phyloP scores from a whole-genome alignment of 1,140 invertebrate species.

The Achroia grisella region DNA sequence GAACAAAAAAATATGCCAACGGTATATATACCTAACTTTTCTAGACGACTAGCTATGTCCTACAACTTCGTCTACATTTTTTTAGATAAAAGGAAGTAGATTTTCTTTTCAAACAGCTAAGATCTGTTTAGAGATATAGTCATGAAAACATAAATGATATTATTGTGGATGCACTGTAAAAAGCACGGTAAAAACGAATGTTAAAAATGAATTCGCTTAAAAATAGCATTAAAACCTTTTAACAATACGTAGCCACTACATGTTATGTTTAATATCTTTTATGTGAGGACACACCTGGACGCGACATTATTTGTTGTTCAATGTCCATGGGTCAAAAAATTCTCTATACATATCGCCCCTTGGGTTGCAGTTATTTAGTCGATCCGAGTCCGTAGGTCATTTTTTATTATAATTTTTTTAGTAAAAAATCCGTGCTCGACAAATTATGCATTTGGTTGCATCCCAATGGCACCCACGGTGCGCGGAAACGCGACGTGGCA shows the following conservation, averaged over 20 bases:
- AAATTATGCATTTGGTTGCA: conserved; percentile 68
- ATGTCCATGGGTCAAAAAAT: conserved; percentile 65
- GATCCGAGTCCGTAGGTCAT: conserved; percentile 49
- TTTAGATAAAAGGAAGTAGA: too few relatives aligned
- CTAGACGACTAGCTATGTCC: too few relatives aligned
- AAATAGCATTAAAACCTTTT: conserved; percentile 27
- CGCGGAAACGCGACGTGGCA: conserved; percentile 20
- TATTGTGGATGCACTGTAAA: too few relatives aligned
- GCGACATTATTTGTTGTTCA: conserved; percentile 33
- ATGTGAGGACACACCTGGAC: conserved; percentile 54
- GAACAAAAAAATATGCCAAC: too few relatives aligned
- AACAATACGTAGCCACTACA: conserved; percentile 17
- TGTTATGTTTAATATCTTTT: conserved; percentile 30
- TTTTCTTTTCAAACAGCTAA: too few relatives aligned
- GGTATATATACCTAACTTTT: neutral
- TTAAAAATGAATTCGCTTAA: conserved; percentile 1
- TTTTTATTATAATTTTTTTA: conserved; percentile 49
- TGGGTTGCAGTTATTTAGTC: conserved; percentile 54
- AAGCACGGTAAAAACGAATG: too few relatives aligned
- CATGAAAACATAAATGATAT: too few relatives aligned
- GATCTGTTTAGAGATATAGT: too few relatives aligned
- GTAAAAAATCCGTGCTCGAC: conserved; percentile 64
- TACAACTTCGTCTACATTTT: too few relatives aligned
- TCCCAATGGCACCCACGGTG: conserved; percentile 48
- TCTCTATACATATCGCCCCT: conserved; percentile 47